These are phyloP conservation scores for Cheilosia urbana DNA, from an alignment of 2,888 invertebrate species.

Conservation along the genomic window DNA sequence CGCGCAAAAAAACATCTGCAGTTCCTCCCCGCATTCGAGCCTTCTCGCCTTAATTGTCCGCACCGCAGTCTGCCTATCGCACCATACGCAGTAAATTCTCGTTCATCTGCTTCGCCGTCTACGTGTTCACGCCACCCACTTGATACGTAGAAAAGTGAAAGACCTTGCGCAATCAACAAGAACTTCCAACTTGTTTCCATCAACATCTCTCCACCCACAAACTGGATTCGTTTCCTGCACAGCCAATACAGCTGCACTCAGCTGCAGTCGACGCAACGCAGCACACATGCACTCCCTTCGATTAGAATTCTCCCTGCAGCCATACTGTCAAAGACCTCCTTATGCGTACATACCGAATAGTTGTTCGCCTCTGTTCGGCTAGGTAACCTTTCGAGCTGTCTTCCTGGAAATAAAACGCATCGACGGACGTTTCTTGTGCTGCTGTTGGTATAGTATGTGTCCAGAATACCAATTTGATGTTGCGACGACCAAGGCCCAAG, in stretches of 20 bases:
- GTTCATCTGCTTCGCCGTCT: constrained; percentile 27
- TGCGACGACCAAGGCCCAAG: not conserved
- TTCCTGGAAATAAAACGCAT: constrained; percentile 69
- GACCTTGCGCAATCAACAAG: constrained; percentile 63
- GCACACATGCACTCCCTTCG: constrained; percentile 18
- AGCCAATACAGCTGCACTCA: constrained; percentile 35
- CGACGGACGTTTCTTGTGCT: constrained; percentile 54
- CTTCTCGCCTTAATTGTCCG: not conserved
- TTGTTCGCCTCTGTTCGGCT: constrained; percentile 39
- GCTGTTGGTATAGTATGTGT: constrained; percentile 23
- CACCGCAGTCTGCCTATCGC: constrained; percentile 2
- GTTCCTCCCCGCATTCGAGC: not conserved
- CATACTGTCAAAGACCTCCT: constrained; percentile 67
- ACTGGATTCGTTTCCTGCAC: constrained; percentile 72
- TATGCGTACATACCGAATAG: constrained; percentile 47
- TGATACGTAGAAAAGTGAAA: constrained; percentile 55
- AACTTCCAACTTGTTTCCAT: constrained; percentile 68
- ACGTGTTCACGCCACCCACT: constrained; percentile 46
- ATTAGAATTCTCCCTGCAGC: constrained; percentile 55
- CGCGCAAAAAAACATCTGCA: not conserved
- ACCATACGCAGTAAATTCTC: constrained; percentile 40
- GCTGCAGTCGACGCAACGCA: constrained; percentile 18
- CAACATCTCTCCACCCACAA: constrained; percentile 72
- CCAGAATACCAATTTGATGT: constrained; percentile 59
- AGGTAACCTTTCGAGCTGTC: constrained; percentile 51